Percentiles rank a stretch among this genome's conserved stretches.
phyloP scores from a whole-genome alignment of 2,888 invertebrate genomes.

The Petrophora chlorosata region DNA sequence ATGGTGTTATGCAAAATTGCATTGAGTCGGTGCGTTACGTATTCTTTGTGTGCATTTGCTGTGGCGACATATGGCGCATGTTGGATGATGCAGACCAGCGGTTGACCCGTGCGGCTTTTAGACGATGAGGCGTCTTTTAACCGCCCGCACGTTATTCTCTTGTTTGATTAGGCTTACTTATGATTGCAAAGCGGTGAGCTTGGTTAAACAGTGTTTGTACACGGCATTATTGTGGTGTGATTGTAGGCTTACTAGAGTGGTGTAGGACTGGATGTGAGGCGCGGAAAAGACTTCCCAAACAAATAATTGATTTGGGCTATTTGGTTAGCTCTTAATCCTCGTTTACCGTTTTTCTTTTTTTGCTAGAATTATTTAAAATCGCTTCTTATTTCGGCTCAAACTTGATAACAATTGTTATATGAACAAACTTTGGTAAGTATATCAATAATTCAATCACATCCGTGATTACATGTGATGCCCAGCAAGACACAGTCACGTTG shows the following conservation, averaged over 20 bases:
- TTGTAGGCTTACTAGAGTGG: slow-evolving; percentile 7
- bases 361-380: no score
- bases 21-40: slow-evolving; percentile 26
- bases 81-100: slow-evolving; percentile 10
- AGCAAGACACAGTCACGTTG: no score
- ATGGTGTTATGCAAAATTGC: slow-evolving; percentile 29
- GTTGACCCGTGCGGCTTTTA: background rate
- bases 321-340: background rate
- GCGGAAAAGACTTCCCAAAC: slow-evolving; percentile 2
- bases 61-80: slow-evolving; percentile 26
- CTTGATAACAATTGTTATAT: no score
- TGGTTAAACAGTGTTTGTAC: slow-evolving; percentile 11
- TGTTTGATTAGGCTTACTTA: slow-evolving; percentile 22
- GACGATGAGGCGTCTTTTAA: background rate
- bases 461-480: no score
- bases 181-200: slow-evolving; percentile 20
- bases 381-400: no score
- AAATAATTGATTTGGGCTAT: slow-evolving; percentile 6
- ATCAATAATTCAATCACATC: no score
- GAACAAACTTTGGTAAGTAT: no score
- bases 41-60: slow-evolving; percentile 34
- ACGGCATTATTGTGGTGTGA: slow-evolving; percentile 9
- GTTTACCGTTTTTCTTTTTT: slow-evolving; percentile 1
- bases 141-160: background rate
- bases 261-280: slow-evolving; percentile 1